phyloP scores from a whole-genome alignment of 2,113 vertebrate genomes.

The Pogonocichla stellata region DNA sequence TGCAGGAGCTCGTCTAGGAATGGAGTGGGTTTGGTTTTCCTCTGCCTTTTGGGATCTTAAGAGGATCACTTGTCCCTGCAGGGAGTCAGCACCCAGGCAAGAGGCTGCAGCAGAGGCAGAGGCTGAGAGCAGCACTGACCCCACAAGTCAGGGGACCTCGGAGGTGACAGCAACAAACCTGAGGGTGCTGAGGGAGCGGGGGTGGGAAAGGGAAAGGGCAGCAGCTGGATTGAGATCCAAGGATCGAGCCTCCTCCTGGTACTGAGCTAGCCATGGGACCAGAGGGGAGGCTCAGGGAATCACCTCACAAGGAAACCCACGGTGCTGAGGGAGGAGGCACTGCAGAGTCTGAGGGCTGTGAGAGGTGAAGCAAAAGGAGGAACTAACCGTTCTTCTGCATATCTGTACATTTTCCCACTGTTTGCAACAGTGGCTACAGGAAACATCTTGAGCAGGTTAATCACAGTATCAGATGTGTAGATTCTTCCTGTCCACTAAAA shows the following conservation, averaged over 20 bases:
- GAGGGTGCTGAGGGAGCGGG: neutral
- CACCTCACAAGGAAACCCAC: neutral
- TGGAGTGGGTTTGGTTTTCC: neutral
- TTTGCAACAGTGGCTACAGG: neutral
- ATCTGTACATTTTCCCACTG: neutral
- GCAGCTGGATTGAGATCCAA: neutral
- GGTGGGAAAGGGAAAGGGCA: neutral
- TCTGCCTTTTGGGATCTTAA: neutral
- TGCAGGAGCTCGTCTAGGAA: neutral
- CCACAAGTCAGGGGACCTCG: neutral
- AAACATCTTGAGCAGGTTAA: neutral
- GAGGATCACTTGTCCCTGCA: neutral
- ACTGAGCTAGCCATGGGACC: too few relatives aligned
- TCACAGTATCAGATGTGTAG: neutral
- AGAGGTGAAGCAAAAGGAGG: neutral
- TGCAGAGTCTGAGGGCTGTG: neutral
- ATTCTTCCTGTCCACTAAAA: neutral
- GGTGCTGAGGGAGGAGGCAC: neutral
- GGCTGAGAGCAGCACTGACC: neutral
- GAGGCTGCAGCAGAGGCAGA: neutral
- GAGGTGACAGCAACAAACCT: neutral
- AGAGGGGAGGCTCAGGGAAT: too few relatives aligned
- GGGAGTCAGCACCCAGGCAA: neutral
- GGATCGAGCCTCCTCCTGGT: too few relatives aligned
- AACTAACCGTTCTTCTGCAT: neutral